Conservation (phyloP, 2,797 vertebrate species). For the Bovichtus diacanthus region DNA sequence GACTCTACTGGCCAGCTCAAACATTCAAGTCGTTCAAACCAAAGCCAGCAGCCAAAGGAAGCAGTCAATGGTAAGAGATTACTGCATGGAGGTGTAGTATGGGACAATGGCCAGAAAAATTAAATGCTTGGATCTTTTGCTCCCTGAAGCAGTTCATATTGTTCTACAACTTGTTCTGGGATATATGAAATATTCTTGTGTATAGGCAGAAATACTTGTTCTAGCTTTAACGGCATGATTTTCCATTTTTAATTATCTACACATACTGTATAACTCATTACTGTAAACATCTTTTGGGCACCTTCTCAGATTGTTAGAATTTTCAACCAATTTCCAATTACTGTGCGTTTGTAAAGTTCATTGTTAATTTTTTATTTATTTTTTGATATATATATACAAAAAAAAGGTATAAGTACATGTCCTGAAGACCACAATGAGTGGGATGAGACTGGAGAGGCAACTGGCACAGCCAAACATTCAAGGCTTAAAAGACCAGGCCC, state of each 20-base stretch:
- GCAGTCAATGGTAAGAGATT: slow-evolving; percentile 36
- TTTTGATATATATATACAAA: too few species aligned
- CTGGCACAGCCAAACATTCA: slow-evolving; percentile 7
- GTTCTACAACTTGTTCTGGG: neutral
- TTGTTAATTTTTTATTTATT: neutral
- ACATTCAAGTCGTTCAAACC: neutral
- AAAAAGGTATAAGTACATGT: slow-evolving; percentile 39
- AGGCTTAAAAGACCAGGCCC: slow-evolving; percentile 59
- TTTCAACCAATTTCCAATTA: neutral
- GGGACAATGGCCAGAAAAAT: neutral
- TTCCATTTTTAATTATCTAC: neutral
- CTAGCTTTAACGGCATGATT: neutral
- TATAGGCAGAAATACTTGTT: neutral
- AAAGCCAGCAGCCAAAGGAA: neutral
- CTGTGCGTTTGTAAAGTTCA: neutral
- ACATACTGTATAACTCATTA: neutral
- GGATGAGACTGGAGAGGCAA: slow-evolving; percentile 25
- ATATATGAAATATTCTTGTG: neutral
- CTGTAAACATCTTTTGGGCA: neutral
- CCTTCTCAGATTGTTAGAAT: neutral
- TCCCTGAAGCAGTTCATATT: neutral
- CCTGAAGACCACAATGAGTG: slow-evolving; percentile 11
- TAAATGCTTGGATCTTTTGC: neutral
- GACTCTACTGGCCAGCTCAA: neutral
- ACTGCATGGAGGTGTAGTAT: neutral